Evolutionary conservation across 2,888 invertebrate genomes (phyloP), one percentile per base, ranked within the genome.

Genomic region (Hermaeophaga mercurialis): DNA sequence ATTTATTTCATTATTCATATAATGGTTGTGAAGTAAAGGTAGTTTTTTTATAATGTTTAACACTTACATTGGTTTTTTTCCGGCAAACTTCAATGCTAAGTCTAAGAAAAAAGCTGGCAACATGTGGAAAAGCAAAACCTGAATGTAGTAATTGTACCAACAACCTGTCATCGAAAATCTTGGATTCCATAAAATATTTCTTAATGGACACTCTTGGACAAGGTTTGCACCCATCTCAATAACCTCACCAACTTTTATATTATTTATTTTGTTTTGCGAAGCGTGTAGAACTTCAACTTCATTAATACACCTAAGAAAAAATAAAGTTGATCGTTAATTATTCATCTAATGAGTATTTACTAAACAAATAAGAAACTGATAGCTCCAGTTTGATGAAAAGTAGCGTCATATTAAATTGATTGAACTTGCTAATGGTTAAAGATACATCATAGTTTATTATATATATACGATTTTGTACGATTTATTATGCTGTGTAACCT

Each of bases 91-190:
- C 3, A 90, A 77, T 0, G 86, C 62, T 0, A 79, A 65, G 70
- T 96, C 96, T 17, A 91, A 80, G 0, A 91, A 65, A 7, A 93
- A 71, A 0, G 94, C 94, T 0, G 95, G 91, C 8, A 93, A 65
- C 12, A 93, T 75, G 71, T 60, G 60, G 22, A 52, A 57, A 4
- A 60, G 14, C 24, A 60, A 24, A 3, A 56, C 60, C 34, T 47
- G 28, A 11, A 89, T 73, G 64, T 86, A 88, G 78, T 90, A 88
- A 7, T 85, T 54, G 0, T 81, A 75, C 55, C 82, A 82, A 19
- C 79, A 85, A 0, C 76, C 78, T 0, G 88, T 88, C 7, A 87
- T 78, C 0, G 75, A 73, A 0, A 85, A 84, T 0, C 81, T 81
- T 0, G 87, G 85, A 15, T 79, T 75, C 94, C 91, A 89, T 63